Percentiles rank a stretch among this genome's conserved stretches.
Conservation (phyloP, 2,113 vertebrate genomes). For the Heteronetta atricapilla region DNA sequence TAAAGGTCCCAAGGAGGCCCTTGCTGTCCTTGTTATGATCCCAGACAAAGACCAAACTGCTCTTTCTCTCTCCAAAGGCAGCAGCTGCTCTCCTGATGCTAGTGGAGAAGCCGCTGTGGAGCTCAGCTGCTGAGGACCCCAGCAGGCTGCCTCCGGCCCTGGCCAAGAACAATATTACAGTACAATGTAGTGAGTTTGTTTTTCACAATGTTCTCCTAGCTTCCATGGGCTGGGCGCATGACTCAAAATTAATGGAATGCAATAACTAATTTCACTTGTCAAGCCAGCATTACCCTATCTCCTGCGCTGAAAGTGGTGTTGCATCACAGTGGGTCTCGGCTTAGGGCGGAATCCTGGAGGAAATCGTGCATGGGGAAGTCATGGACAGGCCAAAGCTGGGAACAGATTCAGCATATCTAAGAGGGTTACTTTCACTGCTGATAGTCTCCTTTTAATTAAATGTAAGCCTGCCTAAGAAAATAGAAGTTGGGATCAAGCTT, state of each 20-base stretch:
- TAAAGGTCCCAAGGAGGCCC: slow-evolving; percentile 12
- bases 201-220: slow-evolving; percentile 67
- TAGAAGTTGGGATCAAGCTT: neutral
- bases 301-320: slow-evolving; percentile 59
- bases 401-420: slow-evolving; percentile 17
- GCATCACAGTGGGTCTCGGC: slow-evolving; percentile 33
- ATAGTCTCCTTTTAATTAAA: slow-evolving; percentile 40
- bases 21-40: neutral
- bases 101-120: neutral
- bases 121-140: slow-evolving; percentile 5
- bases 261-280: slow-evolving; percentile 75
- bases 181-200: slow-evolving; percentile 69
- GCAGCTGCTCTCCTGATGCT: slow-evolving; percentile 55
- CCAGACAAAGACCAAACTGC: neutral
- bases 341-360: slow-evolving; percentile 44
- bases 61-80: slow-evolving; percentile 7
- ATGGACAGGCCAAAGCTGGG: neutral
- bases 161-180: slow-evolving; percentile 70
- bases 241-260: slow-evolving; percentile 77
- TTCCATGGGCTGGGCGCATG: slow-evolving; percentile 69
- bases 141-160: slow-evolving; percentile 39
- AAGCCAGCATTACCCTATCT: slow-evolving; percentile 66
- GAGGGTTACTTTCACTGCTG: neutral
- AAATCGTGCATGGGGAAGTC: slow-evolving; percentile 21
- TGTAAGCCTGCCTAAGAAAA: slow-evolving; percentile 29